Base-by-base conservation (phyloP, 1,140 invertebrate species). In the Drosophila guanche region DNA sequence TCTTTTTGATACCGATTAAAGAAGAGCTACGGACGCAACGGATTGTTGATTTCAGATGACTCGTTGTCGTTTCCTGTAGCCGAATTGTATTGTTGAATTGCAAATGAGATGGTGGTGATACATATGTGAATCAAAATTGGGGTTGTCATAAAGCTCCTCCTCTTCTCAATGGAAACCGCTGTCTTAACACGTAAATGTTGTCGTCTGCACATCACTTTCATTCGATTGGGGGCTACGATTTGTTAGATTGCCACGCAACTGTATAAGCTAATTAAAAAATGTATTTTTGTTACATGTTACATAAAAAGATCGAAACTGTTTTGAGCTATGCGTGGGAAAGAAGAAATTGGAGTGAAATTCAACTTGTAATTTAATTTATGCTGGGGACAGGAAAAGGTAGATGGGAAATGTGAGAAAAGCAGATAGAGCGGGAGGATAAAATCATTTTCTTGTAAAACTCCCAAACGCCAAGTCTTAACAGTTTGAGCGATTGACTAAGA, bases 391-490 rank as follows among this genome's bases (percentile, higher is more conserved):
- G 40, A 7, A 16, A 16, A 54, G 12, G 14, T 27, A 6, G 40
- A n/a, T 40, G 20, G 7, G 56, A 54, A 52, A 56, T 63, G 51
- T 51, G 47, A 43, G 68, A 47, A 20, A 46, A 20, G 53, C 20
- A 10, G 10, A 12, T n/a, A 37, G 42, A 14, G 37, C 33, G n/a
- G 7, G n/a, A 22, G 41, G 47, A 63, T 85, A 86, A 85, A 86
- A 86, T 75, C 77, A 78, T 88, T 81, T 86, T 61, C 81, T 88
- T 86, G 81, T 86, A 54, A 54, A 47, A 47, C 81, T 85, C 73
- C 81, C 80, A 84, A 68, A 51, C 48, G 46, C 41, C 65, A 50
- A 46, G 52, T 57, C 43, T 48, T 43, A 73, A 40, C 80, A 74
- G 72, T 76, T 85, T 85, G 81, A 85, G 68, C 83, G 81, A 85